Percentiles rank a stretch among this genome's conserved stretches.
phyloP scores from a whole-genome alignment of 2,113 vertebrate genomes.

The Lepisosteus osseus region DNA sequence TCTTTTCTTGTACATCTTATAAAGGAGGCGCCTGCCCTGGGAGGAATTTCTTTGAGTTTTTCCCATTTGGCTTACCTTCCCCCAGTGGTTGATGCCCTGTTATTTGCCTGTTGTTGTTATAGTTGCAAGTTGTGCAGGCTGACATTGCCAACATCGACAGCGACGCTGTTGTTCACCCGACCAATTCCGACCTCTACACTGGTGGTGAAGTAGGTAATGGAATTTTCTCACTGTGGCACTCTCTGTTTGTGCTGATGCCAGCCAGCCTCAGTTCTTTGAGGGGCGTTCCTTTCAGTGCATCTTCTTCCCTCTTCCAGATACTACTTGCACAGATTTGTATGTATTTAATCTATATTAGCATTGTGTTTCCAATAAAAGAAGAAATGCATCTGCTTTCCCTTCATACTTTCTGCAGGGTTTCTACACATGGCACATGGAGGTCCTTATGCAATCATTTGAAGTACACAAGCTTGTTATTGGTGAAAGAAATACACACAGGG shows the following conservation, averaged over 20 bases:
- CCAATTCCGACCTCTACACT: slow-evolving; percentile 95
- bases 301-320: slow-evolving; percentile 7
- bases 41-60: slow-evolving; percentile 1
- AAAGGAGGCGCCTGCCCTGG: slow-evolving; percentile 29
- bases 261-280: slow-evolving; percentile 24
- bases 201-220: slow-evolving; percentile 99
- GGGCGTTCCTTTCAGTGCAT: slow-evolving; percentile 32
- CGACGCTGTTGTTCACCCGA: slow-evolving; percentile 98
- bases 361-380: too few relatives aligned
- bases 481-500: too few relatives aligned
- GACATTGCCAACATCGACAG: slow-evolving; percentile 98
- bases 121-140: slow-evolving; percentile 99
- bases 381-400: too few relatives aligned
- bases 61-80: slow-evolving; percentile 2
- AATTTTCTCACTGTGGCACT: slow-evolving; percentile 55
- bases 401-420: too few relatives aligned
- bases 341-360: too few relatives aligned
- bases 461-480: too few relatives aligned
- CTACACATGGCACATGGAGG: too few relatives aligned
- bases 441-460: too few relatives aligned
- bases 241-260: slow-evolving; percentile 67
- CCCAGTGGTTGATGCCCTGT: slow-evolving; percentile 78
- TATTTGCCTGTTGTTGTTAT: slow-evolving; percentile 87
- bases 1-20: slow-evolving; percentile 30
- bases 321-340: neutral